Conservation (phyloP, 2,888 invertebrate genomes). For the Timandra comae region DNA sequence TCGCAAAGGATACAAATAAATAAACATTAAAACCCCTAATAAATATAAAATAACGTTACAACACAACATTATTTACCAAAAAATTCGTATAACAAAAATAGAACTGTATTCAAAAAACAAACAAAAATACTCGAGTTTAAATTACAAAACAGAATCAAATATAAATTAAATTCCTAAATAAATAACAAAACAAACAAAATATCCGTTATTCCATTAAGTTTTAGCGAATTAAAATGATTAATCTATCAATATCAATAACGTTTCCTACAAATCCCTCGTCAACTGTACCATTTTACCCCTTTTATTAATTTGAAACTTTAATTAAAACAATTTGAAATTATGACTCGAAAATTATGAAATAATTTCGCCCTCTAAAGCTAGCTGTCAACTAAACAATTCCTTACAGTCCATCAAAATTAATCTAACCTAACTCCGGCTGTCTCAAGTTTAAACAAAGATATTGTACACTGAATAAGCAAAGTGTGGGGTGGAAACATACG, state of each 20-base stretch:
- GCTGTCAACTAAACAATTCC: constrained; percentile 69
- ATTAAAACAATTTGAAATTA: constrained; percentile 64
- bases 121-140: too few species aligned
- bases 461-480: constrained; percentile 63
- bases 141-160: too few species aligned
- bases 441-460: constrained; percentile 71
- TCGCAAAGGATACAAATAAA: too few species aligned
- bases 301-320: constrained; percentile 58
- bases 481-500: constrained; percentile 33
- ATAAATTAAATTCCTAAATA: background rate
- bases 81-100: too few species aligned
- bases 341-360: constrained; percentile 62
- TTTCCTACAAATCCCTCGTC: constrained; percentile 39
- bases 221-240: constrained; percentile 18
- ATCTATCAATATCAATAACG: constrained; percentile 30
- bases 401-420: constrained; percentile 74
- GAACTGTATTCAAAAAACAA: too few species aligned
- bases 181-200: background rate
- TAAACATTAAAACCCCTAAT: background rate
- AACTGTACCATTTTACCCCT: constrained; percentile 38
- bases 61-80: background rate
- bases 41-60: background rate
- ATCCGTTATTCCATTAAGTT: background rate
- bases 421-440: constrained; percentile 67
- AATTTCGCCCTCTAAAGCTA: constrained; percentile 57